Percentiles rank a stretch among this genome's conserved stretches.
These are phyloP conservation scores for Graphium colonna DNA, from an alignment of 2,888 invertebrate species.

Conservation along the genomic window DNA sequence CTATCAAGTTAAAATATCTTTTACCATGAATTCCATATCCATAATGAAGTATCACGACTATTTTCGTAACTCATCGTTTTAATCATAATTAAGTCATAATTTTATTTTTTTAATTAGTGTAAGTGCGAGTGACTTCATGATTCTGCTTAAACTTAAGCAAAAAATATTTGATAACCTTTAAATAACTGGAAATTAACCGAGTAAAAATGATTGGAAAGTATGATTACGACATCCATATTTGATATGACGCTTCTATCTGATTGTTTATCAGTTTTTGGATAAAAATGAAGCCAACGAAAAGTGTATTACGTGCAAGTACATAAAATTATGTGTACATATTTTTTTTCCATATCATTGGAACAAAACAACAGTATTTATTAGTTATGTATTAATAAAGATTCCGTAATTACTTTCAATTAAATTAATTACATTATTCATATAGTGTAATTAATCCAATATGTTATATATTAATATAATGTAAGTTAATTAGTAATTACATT, in stretches of 20 bases:
- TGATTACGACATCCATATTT: conserved; percentile 46
- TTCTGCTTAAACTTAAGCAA: conserved; percentile 6
- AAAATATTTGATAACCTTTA: conserved; percentile 1
- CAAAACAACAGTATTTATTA: no score
- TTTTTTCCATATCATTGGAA: not conserved
- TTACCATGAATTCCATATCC: no score
- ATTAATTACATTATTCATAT: no score
- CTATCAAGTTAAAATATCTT: no score
- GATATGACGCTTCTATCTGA: conserved; percentile 44
- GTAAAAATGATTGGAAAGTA: conserved; percentile 47
- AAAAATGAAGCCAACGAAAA: conserved; percentile 30
- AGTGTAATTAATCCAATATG: no score
- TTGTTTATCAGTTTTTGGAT: conserved; percentile 45
- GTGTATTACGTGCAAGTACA: not conserved
- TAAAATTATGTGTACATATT: no score
- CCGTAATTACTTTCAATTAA: not conserved
- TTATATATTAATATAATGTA: no score
- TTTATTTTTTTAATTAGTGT: not conserved
- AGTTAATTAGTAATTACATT: no score
- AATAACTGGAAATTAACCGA: conserved; percentile 21
- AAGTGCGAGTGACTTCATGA: not conserved
- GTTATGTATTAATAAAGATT: not conserved
- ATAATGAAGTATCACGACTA: no score
- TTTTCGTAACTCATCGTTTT: no score
- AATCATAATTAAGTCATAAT: no score